Conservation (phyloP, 2,888 invertebrate genomes). For the Oscheius sp. region DNA sequence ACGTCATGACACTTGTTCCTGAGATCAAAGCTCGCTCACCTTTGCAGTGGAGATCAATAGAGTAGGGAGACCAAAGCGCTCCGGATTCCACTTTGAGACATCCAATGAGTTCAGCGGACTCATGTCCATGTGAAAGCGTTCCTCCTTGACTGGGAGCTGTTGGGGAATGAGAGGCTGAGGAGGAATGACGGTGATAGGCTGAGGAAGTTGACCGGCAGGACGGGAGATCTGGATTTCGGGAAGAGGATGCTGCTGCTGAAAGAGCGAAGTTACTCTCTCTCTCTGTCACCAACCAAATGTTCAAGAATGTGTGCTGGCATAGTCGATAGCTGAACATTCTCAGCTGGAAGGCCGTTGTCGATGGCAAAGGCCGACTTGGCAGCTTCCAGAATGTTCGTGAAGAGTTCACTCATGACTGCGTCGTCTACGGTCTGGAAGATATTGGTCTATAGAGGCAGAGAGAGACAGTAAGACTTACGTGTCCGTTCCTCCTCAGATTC, state of each 20-base stretch:
- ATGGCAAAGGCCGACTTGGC: constrained; percentile 62
- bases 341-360: constrained; percentile 14
- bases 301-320: neutral
- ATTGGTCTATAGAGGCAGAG: too few species aligned
- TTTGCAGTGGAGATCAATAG: constrained; percentile 65
- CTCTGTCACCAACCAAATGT: neutral
- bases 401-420: constrained; percentile 60
- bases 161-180: constrained; percentile 2
- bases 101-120: constrained; percentile 61
- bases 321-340: constrained; percentile 20
- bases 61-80: constrained; percentile 54
- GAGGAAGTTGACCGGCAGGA: neutral
- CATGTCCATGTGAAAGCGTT: constrained; percentile 60
- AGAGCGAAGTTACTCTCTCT: neutral
- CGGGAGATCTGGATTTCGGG: neutral
- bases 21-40: constrained; percentile 33
- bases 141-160: neutral
- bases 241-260: neutral
- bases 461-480: constrained; percentile 44
- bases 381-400: constrained; percentile 63
- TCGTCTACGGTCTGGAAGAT: constrained; percentile 60
- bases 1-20: neutral
- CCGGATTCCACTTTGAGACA: constrained; percentile 67
- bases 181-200: neutral
- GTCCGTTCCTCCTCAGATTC: constrained; percentile 67